Evolutionary conservation across 2,797 vertebrate species (phyloP), one percentile per base, ranked within the genome.

Genomic region (Dendrocincla fuliginosa): DNA sequence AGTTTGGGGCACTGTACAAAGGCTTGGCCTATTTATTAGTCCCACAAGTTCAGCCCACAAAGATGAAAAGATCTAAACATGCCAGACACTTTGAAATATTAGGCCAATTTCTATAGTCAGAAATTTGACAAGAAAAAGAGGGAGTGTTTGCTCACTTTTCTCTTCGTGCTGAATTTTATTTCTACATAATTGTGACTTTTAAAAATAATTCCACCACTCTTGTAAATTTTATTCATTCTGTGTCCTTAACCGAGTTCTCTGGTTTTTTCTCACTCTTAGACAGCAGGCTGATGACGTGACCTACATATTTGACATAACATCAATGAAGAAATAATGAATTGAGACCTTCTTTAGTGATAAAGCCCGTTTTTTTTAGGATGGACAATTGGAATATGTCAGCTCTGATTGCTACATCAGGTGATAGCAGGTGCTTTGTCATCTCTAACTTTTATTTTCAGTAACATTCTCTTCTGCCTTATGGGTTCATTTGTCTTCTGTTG

Each of bases 371-470:
- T 97, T 95, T 91, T 92, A 96, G 88, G 78, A 81, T 49, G 78
- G 94, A 93, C 88, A 93, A 94, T 84, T 50, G 84, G 87, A 92
- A 95, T 55, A 67, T 90, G 93, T 96, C 16, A 9, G 39, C 85
- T 94, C 61, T 89, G 94, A 96, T 93, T 94, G 95, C 92, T 96
- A 89, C 89, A 96, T 76, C 80, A 89, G 87, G 55, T 28, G 10
- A 81, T 81, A 96, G 84, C 71, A 79, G 84, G 63, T 93, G 69
- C 91, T 95, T 94, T 90, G 91, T 95, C 92, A 96, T 95, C 70
- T 95, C 94, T 93, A 95, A 95, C 87, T 96, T 95, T 92, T 94
- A 95, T 96, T 97, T 97, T 95, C 95, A 89, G 84, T 88, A 93
- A 88, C 84, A 41, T 86, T 95, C 84, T 90, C 55, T 93, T 95